phyloP scores from a whole-genome alignment of 2,888 invertebrate species.

The Conus canariensis region DNA sequence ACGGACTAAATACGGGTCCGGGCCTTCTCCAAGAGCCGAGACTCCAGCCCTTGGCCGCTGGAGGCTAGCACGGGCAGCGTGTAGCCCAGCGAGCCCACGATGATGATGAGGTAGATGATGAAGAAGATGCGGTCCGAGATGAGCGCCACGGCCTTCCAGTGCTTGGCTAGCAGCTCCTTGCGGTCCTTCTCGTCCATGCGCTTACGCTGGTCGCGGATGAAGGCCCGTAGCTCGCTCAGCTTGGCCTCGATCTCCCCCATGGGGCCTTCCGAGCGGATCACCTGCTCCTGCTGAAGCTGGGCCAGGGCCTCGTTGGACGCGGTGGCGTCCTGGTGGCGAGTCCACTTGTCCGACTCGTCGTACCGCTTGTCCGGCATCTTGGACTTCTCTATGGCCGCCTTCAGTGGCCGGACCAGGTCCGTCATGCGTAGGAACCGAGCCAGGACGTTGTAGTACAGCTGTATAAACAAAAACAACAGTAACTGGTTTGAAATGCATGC shows the following conservation, averaged over 20 bases:
- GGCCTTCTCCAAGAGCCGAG: not conserved
- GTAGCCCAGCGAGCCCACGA: constrained; percentile 69
- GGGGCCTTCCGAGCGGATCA: constrained; percentile 28
- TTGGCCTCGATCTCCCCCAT: constrained; percentile 64
- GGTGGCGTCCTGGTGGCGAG: constrained; percentile 39
- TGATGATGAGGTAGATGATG: constrained; percentile 71
- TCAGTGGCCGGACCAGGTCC: constrained; percentile 52
- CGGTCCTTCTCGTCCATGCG: constrained; percentile 72
- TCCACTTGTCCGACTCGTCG: constrained; percentile 45
- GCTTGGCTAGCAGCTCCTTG: constrained; percentile 69
- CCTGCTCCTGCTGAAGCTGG: constrained; percentile 44
- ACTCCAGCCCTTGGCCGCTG: not conserved
- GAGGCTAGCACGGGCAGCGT: constrained; percentile 58
- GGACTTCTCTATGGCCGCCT: constrained; percentile 52
- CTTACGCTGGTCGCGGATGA: constrained; percentile 62
- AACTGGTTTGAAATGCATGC: not conserved
- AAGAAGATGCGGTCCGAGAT: constrained; percentile 76
- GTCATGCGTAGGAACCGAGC: constrained; percentile 51
- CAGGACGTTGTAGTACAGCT: constrained; percentile 51
- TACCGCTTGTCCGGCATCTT: constrained; percentile 50
- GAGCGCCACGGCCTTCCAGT: constrained; percentile 76
- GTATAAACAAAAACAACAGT: not conserved
- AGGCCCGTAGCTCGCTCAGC: constrained; percentile 64
- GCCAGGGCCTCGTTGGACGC: constrained; percentile 48
- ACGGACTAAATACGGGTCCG: not conserved